Percentiles rank a stretch among this genome's conserved stretches.
These are phyloP conservation scores for Macrostomum lignano DNA, from an alignment of 1,140 invertebrate genomes.

Conservation along the genomic window DNA sequence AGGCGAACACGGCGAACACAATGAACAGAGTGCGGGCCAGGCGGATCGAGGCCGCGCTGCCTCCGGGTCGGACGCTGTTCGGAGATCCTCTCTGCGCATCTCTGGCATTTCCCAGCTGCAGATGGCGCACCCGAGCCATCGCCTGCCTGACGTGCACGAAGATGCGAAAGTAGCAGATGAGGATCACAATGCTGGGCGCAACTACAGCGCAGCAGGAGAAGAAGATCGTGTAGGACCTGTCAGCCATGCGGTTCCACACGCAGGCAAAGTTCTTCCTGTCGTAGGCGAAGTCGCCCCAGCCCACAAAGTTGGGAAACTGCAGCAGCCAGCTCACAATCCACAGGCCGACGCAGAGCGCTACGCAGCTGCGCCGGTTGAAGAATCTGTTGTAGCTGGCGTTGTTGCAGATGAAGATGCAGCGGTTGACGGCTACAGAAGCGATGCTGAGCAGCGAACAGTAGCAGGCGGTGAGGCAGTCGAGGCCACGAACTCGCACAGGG, in stretches of 20 bases:
- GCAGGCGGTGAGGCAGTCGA: conserved; percentile 17
- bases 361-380: conserved; percentile 8
- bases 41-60: conserved; percentile 10
- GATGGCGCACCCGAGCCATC: background rate
- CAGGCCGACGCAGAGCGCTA: conserved; percentile 10
- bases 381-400: conserved; percentile 8
- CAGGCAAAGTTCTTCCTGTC: conserved; percentile 16
- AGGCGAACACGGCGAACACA: conserved; percentile 15
- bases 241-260: conserved; percentile 17
- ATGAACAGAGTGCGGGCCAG: conserved; percentile 14
- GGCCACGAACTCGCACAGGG: conserved; percentile 14
- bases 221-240: conserved; percentile 15
- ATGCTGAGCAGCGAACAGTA: conserved; percentile 19
- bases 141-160: background rate
- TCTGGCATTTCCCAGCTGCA: no score
- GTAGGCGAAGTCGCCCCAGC: conserved; percentile 17
- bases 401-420: conserved; percentile 17
- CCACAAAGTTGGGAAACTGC: conserved; percentile 17
- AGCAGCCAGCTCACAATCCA: conserved; percentile 15
- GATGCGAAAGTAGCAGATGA: conserved; percentile 10
- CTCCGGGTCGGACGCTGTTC: background rate
- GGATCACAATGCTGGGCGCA: conserved; percentile 12
- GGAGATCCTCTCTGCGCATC: no score
- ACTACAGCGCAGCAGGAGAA: conserved; percentile 14
- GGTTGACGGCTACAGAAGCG: conserved; percentile 14